Base-by-base conservation (phyloP, 2,888 invertebrate species). In the Coenonympha arcania region DNA sequence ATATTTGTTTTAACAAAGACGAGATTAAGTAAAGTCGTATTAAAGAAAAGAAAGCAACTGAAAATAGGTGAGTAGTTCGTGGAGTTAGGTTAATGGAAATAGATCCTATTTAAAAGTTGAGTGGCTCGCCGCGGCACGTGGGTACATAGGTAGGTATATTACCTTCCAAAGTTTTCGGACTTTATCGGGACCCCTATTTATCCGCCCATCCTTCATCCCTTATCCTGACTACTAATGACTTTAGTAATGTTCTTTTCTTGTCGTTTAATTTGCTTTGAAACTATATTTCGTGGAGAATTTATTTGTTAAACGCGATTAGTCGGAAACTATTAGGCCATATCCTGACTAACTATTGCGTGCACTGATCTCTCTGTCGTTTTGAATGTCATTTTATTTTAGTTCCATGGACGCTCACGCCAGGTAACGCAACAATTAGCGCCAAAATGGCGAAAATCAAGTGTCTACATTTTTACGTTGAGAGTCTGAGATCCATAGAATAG, bases 101-200 rank as follows among this genome's bases (percentile, higher is more conserved):
- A 52, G 49, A 58, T 57, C 48, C 51, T 48, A 50, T 56, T 58
- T 54, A 58, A 58, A 58, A 58, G 47, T 58, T 54, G 49, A 41
- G 47, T 46, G 43, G 56, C 47, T 51, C 24, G 43, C 52, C 52
- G 28, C 43, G 41, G 52, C 51, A 57, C 56, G 54, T 50, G 47
- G 26, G 26, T 54, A 33, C 16, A 6, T 33, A 33, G 15, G 6
- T 33, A 33, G 15, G 6, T 15, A 5, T 24, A n/a, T n/a, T n/a
- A 30, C 22, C 43, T 34, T 15, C 36, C 28, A 34, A 50, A 36
- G 44, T 48, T 54, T 52, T 46, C 44, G 28, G 22, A 24, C 30
- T 20, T 31, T 43, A 26, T 40, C 34, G 24, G 20, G 28, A 33
- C n/a, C 28, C n/a, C 37, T 46, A 26, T 40, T 48, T 34, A 39